These are phyloP conservation scores for Hypotaenidia okinawae DNA, from an alignment of 2,797 vertebrate species.

Conservation along the genomic window DNA sequence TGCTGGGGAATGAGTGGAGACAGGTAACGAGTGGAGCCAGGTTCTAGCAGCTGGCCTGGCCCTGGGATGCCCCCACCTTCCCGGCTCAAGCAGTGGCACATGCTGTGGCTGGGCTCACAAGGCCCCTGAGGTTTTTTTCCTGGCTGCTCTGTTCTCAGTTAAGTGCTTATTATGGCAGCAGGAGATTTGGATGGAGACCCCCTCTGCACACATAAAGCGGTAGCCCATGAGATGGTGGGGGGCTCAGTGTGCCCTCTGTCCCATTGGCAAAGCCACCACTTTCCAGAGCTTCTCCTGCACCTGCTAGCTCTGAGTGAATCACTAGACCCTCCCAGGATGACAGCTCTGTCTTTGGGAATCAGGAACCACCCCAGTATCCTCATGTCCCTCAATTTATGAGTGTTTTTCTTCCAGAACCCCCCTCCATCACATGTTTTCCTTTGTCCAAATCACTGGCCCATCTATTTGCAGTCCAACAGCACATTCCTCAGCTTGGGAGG, in stretches of 20 bases:
- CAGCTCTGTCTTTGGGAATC: background rate
- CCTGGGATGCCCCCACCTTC: background rate
- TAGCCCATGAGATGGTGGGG: background rate
- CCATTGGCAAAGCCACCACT: background rate
- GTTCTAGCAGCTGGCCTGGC: constrained; percentile 7
- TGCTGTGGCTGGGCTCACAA: rapidly evolving
- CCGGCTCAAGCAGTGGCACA: background rate
- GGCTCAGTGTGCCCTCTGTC: background rate
- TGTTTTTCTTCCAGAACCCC: background rate
- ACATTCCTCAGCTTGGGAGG: background rate
- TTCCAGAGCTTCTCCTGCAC: background rate
- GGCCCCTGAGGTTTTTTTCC: background rate
- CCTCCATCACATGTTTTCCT: background rate
- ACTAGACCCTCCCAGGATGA: background rate
- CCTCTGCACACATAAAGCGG: background rate
- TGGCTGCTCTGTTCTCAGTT: background rate
- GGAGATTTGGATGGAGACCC: background rate
- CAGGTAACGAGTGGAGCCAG: background rate
- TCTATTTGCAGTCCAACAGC: background rate
- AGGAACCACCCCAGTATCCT: background rate
- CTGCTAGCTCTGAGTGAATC: background rate
- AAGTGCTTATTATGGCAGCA: background rate
- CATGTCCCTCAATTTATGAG: background rate
- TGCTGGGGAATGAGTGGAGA: background rate
- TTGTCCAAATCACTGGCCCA: background rate